Conservation (phyloP, 2,888 invertebrate species). For the Spisula subtruncata region DNA sequence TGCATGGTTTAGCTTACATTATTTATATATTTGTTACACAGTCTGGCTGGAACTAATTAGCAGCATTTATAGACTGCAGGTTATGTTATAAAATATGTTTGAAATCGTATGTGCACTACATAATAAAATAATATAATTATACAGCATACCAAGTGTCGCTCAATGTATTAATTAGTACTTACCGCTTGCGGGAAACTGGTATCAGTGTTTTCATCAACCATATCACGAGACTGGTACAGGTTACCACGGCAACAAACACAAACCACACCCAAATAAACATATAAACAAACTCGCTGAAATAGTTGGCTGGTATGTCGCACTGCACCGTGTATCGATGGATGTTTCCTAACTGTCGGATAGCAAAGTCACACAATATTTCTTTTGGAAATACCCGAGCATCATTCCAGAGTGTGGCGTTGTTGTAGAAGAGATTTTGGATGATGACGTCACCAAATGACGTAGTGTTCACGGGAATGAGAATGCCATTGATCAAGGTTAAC, state of each 20-base stretch:
- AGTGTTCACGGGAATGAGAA: constrained; percentile 40
- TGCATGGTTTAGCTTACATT: too few relatives aligned
- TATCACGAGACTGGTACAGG: constrained; percentile 50
- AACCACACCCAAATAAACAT: constrained; percentile 69
- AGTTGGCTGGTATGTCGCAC: constrained; percentile 56
- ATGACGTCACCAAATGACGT: constrained; percentile 58
- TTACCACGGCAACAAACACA: constrained; percentile 57
- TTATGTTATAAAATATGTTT: too few relatives aligned
- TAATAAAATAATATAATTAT: too few relatives aligned
- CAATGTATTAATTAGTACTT: neutral
- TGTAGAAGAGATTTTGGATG: constrained; percentile 40
- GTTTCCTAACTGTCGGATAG: constrained; percentile 11
- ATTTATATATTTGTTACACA: too few relatives aligned
- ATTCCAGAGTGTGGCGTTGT: constrained; percentile 45
- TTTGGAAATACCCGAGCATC: constrained; percentile 40
- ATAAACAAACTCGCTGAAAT: constrained; percentile 54
- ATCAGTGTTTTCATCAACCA: constrained; percentile 50
- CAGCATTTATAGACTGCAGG: too few relatives aligned
- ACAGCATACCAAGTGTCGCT: too few relatives aligned
- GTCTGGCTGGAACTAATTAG: too few relatives aligned
- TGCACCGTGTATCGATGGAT: constrained; percentile 40
- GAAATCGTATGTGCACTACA: too few relatives aligned
- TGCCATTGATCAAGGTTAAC: constrained; percentile 29
- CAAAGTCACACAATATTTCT: constrained; percentile 54
- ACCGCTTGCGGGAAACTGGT: constrained; percentile 61